Evolutionary conservation across 2,113 vertebrate genomes (phyloP).

Genomic region (Perca flavescens): DNA sequence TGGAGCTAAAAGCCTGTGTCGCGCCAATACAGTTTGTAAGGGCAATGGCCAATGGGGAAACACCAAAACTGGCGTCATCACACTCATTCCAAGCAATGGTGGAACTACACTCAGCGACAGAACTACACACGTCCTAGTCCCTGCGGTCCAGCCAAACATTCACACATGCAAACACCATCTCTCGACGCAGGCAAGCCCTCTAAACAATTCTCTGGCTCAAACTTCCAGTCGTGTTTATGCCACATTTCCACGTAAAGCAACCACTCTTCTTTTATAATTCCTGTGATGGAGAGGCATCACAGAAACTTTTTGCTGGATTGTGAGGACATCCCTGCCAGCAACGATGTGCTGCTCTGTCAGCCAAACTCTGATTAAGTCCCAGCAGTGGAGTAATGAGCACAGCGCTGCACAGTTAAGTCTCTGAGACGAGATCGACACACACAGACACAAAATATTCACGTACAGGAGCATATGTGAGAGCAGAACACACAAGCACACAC

Average conservation of each 20-base stretch:
- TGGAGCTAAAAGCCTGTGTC: too few relatives aligned
- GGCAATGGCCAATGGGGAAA: too few relatives aligned
- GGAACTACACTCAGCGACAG: too few relatives aligned
- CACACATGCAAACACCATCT: neutral
- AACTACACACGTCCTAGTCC: too few relatives aligned
- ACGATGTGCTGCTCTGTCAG: constrained; percentile 48
- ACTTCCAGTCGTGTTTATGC: neutral
- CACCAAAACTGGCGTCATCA: too few relatives aligned
- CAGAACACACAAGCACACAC: constrained; percentile 31
- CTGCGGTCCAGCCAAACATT: too few relatives aligned
- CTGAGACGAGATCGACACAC: constrained; percentile 41
- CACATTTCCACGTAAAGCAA: constrained; percentile 13
- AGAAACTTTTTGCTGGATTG: constrained; percentile 28
- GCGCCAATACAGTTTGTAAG: too few relatives aligned
- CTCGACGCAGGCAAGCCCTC: neutral
- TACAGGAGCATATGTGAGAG: constrained; percentile 31
- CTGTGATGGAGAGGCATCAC: constrained; percentile 23
- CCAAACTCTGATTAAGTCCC: constrained; percentile 63
- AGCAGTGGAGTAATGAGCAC: constrained; percentile 55
- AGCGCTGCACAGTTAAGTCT: constrained; percentile 17
- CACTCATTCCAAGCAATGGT: too few relatives aligned
- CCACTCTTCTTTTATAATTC: constrained; percentile 5
- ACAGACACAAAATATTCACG: constrained; percentile 26
- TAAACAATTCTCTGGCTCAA: neutral
- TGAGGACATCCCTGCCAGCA: constrained; percentile 62